A percentile compares a stretch with the other conserved stretches of the same genome.
Evolutionary conservation across 2,113 vertebrate genomes (phyloP).

Genomic region (Lagopus muta): DNA sequence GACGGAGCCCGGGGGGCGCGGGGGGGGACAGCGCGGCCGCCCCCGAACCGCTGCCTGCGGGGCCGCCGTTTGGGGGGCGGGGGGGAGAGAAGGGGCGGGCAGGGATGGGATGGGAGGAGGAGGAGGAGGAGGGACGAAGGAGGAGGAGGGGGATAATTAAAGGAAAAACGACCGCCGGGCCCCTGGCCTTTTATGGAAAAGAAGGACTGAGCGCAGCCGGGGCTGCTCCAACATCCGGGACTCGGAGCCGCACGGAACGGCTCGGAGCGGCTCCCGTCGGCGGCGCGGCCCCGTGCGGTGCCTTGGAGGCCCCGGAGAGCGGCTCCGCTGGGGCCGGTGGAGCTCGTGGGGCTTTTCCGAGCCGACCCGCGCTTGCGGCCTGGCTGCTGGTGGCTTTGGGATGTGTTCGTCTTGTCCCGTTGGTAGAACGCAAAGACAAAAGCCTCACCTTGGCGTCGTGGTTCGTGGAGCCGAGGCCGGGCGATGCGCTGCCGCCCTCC

Average conservation of each 20-base stretch:
- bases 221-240: slow-evolving; percentile 83
- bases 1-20: too few species aligned
- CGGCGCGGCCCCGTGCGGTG: too few species aligned
- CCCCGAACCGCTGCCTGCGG: not conserved
- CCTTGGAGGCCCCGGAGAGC: not conserved
- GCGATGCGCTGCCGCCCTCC: not conserved
- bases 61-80: not conserved
- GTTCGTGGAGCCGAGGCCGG: not conserved
- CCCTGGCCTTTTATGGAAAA: slow-evolving; percentile 83
- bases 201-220: slow-evolving; percentile 67
- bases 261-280: too few species aligned
- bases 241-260: not conserved
- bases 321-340: not conserved
- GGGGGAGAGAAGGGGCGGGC: not conserved
- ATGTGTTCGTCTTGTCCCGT: not conserved
- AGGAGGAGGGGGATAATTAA: slow-evolving; percentile 35
- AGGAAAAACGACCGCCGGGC: slow-evolving; percentile 51
- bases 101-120: not conserved
- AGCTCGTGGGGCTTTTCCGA: too few species aligned
- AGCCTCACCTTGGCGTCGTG: not conserved
- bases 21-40: too few species aligned
- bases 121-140: not conserved
- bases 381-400: too few species aligned
- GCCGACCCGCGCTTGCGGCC: too few species aligned
- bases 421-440: not conserved